Evolutionary conservation across 1,140 invertebrate genomes (phyloP).

Genomic region (Diorhabda elongata): DNA sequence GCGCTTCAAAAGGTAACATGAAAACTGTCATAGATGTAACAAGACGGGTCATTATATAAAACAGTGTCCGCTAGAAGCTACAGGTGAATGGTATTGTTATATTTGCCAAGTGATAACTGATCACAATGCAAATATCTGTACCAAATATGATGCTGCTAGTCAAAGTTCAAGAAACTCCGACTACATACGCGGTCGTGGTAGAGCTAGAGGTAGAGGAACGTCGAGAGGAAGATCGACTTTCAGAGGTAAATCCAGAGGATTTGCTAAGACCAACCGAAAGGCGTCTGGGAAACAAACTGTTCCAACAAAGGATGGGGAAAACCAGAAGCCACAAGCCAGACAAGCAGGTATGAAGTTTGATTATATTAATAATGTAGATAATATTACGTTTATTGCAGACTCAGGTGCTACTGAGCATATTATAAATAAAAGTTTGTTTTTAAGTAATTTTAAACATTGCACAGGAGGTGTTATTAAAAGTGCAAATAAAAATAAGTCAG

Average conservation of each 20-base stretch:
- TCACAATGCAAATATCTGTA: not conserved
- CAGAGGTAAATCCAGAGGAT: not conserved
- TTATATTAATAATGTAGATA: constrained; percentile 3
- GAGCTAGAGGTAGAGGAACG: not conserved
- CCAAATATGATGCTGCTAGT: not conserved
- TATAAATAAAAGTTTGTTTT: constrained; percentile 10
- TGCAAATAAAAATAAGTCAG: constrained; percentile 10
- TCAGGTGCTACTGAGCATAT: constrained; percentile 14
- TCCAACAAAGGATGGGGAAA: not conserved
- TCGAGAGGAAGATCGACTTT: not conserved
- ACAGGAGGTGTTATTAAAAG: constrained; percentile 4
- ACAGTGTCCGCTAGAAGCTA: not conserved
- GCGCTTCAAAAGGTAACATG: not conserved
- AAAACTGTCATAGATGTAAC: not conserved
- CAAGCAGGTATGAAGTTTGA: not conserved
- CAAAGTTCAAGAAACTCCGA: too few species aligned
- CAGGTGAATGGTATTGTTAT: not conserved
- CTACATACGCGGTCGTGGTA: not conserved
- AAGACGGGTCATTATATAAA: not conserved
- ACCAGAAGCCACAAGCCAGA: not conserved
- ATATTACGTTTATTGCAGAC: constrained; percentile 8
- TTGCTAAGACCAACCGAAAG: not conserved
- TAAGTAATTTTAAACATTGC: not conserved
- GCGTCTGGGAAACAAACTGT: not conserved
- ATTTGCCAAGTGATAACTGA: too few species aligned